These are phyloP conservation scores for Tiliqua scincoides DNA, from an alignment of 2,113 vertebrate species.

Conservation along the genomic window DNA sequence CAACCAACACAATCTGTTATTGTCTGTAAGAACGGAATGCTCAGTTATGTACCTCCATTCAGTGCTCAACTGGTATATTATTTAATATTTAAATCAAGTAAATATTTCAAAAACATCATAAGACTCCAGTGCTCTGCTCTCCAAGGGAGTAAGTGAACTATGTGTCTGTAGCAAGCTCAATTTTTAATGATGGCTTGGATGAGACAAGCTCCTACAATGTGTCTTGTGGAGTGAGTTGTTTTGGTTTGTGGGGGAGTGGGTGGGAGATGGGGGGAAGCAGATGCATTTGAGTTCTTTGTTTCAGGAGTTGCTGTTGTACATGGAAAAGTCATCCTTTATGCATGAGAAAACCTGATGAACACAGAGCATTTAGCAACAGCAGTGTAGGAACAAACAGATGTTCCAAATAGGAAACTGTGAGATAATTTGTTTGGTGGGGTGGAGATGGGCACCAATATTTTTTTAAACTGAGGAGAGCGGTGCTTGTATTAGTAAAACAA, in stretches of 20 bases:
- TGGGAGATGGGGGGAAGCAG: conserved; percentile 42
- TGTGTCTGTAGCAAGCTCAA: conserved; percentile 30
- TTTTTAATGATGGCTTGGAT: conserved; percentile 37
- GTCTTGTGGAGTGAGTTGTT: conserved; percentile 50
- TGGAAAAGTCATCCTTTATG: conserved; percentile 66
- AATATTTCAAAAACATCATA: too few relatives aligned
- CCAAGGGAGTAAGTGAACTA: background rate
- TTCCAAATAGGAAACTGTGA: conserved; percentile 61
- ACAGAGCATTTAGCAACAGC: conserved; percentile 67
- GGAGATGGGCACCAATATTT: background rate
- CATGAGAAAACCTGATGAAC: conserved; percentile 63
- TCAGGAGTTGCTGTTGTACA: conserved; percentile 55
- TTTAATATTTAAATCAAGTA: too few relatives aligned
- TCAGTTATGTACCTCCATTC: too few relatives aligned
- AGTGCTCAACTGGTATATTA: too few relatives aligned
- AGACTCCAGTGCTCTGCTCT: too few relatives aligned
- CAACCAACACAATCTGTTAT: too few relatives aligned
- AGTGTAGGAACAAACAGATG: conserved; percentile 62
- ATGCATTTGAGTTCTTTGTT: conserved; percentile 67
- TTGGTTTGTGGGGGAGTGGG: conserved; percentile 29
- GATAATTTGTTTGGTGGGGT: conserved; percentile 61
- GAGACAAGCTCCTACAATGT: conserved; percentile 23
- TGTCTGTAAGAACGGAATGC: too few relatives aligned
- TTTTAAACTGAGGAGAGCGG: conserved; percentile 53
- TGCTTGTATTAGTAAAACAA: conserved; percentile 33